Base-by-base conservation (phyloP, 2,113 vertebrate genomes). In the Ranitomeya imitator region DNA sequence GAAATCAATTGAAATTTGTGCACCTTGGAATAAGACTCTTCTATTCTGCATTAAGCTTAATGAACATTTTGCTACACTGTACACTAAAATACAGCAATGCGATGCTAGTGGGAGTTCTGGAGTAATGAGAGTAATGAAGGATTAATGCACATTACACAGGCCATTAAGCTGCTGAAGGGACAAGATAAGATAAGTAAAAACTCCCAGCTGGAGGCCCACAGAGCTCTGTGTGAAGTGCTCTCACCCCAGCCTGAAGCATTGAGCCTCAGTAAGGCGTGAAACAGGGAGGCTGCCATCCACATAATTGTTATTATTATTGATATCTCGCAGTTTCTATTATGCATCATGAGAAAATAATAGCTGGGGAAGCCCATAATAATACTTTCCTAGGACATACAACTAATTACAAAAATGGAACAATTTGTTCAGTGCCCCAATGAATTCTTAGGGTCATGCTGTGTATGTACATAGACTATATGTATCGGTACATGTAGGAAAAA, bases 121-220 rank as follows among this genome's bases (percentile, higher is more conserved):
- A 83, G 86, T 88, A 88, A 88, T 88, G 71, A 77, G 80, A 88
- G 86, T 83, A 88, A 88, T 83, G 86, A 88, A 88, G 86, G 86
- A 88, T 88, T 88, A 88, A 88, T 83, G 86, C 86, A 83, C 69
- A 88, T 88, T 88, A 88, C 86, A 88, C 79, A 88, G 86, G 55
- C 86, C 86, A 88, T 88, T 88, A 88, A 76, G 86, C 86, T 88
- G 61, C 86, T 74, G 79, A 88, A 88, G 86, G 86, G 86, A 88
- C 79, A 88, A 88, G 86, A 88, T 88, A 88, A 83, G 79, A 88
- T 88, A 88, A 83, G 79, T 76, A 55, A 83, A 77, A 83, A 51
- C 55, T 88, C 80, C 67, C 80, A 83, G 79, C 86, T 77, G 67
- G 86, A 83, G 57, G 69, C 80, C 19, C 65, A 52, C 86, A 60